Evolutionary conservation across 2,888 invertebrate species (phyloP), one percentile per base, ranked within the genome.

Genomic region (Caenorhabditis zanzibari): DNA sequence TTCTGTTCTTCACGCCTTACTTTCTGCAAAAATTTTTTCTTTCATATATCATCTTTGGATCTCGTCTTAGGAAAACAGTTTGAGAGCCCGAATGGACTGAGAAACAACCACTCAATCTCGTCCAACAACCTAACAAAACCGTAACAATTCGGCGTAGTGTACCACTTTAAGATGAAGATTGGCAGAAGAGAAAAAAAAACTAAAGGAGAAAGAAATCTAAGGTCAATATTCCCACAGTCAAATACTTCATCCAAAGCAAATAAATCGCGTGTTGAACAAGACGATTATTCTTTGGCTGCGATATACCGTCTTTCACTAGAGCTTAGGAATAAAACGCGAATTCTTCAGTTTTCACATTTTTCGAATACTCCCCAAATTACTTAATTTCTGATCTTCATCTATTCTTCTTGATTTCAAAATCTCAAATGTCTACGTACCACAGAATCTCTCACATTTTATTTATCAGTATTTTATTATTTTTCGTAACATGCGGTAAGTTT

Each of bases 151-250:
- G 68, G 54, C 61, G 61, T 69, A 63, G 59, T 68, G 76, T 77
- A 79, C 79, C 79, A 79, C 79, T 79, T 79, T 79, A 79, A 79
- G 71, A 71, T 79, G 79, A 75, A 81, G 77, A 72, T 71, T 77
- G 75, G 77, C 73, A 77, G 75, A 73, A 63, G 66, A 63, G 32
- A 6, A 49, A 73, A 73, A 69, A 54, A 73, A 73, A 63, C 44
- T 61, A 73, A 64, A 41, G 74, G 56, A 74, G 56, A 76, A 76
- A 76, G 77, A 82, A 82, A 68, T 69, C 73, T 80, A 83, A 77
- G 83, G 83, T 83, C 83, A 83, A 83, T 83, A 83, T 83, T 83
- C 83, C 83, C 83, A 83, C 83, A 83, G 79, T 83, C 82, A 82
- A 82, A 82, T 83, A 79, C 79, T 80, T 79, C 79, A 79, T 83